These are phyloP conservation scores for Coptotermes formosanus DNA, from an alignment of 1,140 invertebrate species.

Conservation along the genomic window DNA sequence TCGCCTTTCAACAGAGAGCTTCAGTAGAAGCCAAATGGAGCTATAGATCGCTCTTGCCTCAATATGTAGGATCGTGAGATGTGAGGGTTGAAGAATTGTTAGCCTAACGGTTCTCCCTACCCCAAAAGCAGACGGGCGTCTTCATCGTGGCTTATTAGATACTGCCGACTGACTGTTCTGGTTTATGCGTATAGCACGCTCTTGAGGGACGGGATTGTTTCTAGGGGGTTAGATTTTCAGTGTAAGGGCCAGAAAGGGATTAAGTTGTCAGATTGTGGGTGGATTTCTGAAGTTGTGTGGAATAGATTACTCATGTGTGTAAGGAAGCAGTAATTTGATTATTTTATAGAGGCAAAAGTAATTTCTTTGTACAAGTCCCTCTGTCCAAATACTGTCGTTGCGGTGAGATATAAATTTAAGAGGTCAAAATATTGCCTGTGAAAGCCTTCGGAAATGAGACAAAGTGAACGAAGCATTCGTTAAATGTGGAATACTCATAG, in stretches of 20 bases:
- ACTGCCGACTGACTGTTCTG: not conserved
- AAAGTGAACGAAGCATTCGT: no score
- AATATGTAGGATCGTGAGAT: not conserved
- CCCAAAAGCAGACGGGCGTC: not conserved
- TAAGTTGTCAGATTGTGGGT: not conserved
- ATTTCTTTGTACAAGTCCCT: no score
- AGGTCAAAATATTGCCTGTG: no score
- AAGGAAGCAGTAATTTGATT: not conserved
- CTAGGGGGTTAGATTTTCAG: not conserved
- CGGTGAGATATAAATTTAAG: no score
- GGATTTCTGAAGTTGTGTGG: not conserved
- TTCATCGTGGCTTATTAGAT: constrained; percentile 8
- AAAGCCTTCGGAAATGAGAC: no score
- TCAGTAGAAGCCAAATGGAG: no score
- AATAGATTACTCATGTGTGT: not conserved
- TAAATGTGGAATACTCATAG: no score
- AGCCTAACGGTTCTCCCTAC: not conserved
- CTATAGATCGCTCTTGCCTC: not conserved
- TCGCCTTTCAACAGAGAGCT: no score
- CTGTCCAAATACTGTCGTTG: no score
- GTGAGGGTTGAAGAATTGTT: not conserved
- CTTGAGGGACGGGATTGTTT: not conserved
- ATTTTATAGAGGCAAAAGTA: no score
- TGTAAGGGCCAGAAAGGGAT: not conserved
- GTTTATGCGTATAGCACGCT: not conserved